Evolutionary conservation across 2,888 invertebrate genomes (phyloP).

Genomic region (Timema podura): DNA sequence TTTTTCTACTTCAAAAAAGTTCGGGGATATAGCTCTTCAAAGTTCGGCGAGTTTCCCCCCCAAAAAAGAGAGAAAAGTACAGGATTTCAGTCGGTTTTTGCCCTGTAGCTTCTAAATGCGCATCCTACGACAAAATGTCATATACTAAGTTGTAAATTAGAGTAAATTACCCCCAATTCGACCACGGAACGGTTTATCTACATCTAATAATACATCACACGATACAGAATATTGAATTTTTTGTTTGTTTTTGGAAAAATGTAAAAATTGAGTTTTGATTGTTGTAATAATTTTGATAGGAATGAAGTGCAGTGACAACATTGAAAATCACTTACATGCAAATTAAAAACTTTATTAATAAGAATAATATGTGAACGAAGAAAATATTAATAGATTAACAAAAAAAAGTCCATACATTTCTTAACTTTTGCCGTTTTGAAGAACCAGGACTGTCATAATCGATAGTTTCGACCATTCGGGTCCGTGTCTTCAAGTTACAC

Average conservation of each 20-base stretch:
- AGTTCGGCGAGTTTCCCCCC: background rate
- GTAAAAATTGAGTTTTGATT: too few species aligned
- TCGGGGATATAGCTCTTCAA: background rate
- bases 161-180: background rate
- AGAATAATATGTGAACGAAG: background rate
- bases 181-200: background rate
- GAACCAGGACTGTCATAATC: too few species aligned
- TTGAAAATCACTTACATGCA: background rate
- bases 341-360: background rate
- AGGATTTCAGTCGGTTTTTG: background rate
- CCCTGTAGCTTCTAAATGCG: background rate
- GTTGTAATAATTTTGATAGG: background rate
- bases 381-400: background rate
- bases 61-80: too few species aligned
- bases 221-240: background rate
- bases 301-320: background rate
- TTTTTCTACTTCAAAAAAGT: slow-evolving; percentile 1
- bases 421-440: too few species aligned
- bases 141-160: too few species aligned
- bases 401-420: too few species aligned
- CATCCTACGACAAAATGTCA: background rate
- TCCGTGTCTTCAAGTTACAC: too few species aligned
- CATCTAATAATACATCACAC: background rate
- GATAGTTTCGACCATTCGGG: too few species aligned
- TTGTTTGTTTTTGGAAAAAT: background rate